Percentiles rank a stretch among this genome's conserved stretches.
These are phyloP conservation scores for Megaleporinus macrocephalus DNA, from an alignment of 2,113 vertebrate genomes.

Conservation along the genomic window DNA sequence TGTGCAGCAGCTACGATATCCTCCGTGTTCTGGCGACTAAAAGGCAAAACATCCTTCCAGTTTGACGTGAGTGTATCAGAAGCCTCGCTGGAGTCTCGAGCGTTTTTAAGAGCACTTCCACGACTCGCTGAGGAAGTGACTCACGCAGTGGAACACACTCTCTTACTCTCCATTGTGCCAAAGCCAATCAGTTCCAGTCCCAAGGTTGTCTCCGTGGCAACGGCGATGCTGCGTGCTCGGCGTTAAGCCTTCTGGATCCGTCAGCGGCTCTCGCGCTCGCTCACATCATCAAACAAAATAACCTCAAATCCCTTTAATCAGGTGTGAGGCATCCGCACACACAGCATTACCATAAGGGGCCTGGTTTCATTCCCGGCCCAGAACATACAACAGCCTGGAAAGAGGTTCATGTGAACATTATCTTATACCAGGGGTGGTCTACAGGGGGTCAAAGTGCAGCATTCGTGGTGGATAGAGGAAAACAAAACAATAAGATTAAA, in stretches of 20 bases:
- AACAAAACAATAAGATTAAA: too few species aligned
- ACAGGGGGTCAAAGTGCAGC: too few species aligned
- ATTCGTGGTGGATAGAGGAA: too few species aligned
- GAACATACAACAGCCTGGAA: too few species aligned
- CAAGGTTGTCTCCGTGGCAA: constrained; percentile 56
- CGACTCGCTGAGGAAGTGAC: background rate
- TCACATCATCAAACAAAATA: background rate
- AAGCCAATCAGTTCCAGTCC: constrained; percentile 19
- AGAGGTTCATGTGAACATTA: too few species aligned
- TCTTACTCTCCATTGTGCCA: background rate
- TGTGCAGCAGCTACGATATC: background rate
- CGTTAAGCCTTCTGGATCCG: constrained; percentile 22
- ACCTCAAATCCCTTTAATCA: constrained; percentile 5
- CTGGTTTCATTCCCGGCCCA: background rate
- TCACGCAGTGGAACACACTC: background rate
- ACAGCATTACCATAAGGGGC: background rate
- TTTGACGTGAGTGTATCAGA: background rate
- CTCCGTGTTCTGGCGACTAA: background rate
- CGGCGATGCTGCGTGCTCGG: constrained; percentile 16
- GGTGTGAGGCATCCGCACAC: background rate
- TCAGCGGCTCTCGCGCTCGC: background rate
- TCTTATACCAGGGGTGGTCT: too few species aligned
- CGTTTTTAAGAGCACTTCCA: constrained; percentile 19
- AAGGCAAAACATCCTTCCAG: background rate
- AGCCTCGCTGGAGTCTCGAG: background rate